Evolutionary conservation across 2,888 invertebrate genomes (phyloP).

Genomic region (Agrochola lota): DNA sequence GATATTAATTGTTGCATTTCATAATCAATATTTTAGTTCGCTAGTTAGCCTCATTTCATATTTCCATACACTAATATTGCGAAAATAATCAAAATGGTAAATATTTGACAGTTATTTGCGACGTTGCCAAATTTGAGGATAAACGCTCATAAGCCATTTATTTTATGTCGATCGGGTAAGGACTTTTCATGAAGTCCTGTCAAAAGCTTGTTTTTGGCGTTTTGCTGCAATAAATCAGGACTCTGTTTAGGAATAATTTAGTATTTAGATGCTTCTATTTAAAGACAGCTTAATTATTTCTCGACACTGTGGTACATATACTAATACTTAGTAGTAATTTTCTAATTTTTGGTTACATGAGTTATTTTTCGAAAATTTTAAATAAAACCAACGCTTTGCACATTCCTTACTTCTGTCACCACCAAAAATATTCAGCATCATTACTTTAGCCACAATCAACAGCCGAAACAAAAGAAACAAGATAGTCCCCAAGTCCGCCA

Average conservation of each 20-base stretch:
- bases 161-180: neutral
- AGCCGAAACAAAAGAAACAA: conserved; percentile 36
- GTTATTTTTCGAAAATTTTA: neutral
- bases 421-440: conserved; percentile 23
- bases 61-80: too few species aligned
- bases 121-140: too few species aligned
- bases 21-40: too few species aligned
- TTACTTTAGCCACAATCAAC: conserved; percentile 31
- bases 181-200: neutral
- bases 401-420: neutral
- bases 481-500: conserved; percentile 32
- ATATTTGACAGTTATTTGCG: too few species aligned
- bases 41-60: too few species aligned
- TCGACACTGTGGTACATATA: neutral
- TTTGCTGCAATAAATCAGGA: neutral
- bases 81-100: too few species aligned
- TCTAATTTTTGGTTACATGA: neutral
- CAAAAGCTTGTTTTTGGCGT: neutral
- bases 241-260: neutral
- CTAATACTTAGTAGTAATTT: neutral
- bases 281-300: neutral
- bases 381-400: neutral
- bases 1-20: too few species aligned
- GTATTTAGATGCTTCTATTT: neutral
- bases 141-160: neutral